Percentiles rank a stretch among this genome's conserved stretches.
These are phyloP conservation scores for Prolemur simus DNA, from an alignment of 2,113 vertebrate species.

Conservation along the genomic window DNA sequence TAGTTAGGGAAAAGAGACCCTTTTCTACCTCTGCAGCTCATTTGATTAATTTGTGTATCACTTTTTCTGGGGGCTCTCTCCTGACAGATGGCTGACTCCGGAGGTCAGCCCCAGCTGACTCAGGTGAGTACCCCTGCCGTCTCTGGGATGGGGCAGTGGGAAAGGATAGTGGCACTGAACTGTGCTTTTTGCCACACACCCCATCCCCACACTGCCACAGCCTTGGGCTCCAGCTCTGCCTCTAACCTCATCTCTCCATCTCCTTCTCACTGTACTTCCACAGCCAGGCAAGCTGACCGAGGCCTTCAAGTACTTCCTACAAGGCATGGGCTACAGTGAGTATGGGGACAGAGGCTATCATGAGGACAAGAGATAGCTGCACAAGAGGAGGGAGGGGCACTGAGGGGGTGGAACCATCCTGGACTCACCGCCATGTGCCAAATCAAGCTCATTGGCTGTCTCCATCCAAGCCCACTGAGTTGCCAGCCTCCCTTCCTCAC, in stretches of 20 bases:
- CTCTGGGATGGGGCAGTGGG: neutral
- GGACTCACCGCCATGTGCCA: neutral
- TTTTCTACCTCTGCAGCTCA: neutral
- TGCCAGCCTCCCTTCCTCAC: neutral
- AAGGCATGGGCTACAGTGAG: slow-evolving; percentile 95
- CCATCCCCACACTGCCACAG: neutral
- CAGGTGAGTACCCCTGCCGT: slow-evolving; percentile 83
- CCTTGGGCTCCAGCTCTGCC: neutral
- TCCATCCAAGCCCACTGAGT: neutral
- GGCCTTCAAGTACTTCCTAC: slow-evolving; percentile 94
- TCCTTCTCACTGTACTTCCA: neutral
- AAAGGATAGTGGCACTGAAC: neutral
- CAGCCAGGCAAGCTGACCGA: slow-evolving; percentile 91
- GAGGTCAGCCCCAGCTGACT: slow-evolving; percentile 93
- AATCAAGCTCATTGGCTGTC: neutral
- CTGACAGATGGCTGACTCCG: slow-evolving; percentile 93
- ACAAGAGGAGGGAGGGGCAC: neutral
- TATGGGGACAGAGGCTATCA: slow-evolving; percentile 29
- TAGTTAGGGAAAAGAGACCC: neutral
- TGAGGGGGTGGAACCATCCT: neutral
- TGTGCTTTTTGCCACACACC: neutral
- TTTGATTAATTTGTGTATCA: neutral
- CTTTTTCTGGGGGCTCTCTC: slow-evolving; percentile 43
- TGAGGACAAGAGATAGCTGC: neutral
- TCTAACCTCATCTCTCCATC: neutral